Conservation (phyloP, 2,797 vertebrate genomes). For the Malurus splendens region DNA sequence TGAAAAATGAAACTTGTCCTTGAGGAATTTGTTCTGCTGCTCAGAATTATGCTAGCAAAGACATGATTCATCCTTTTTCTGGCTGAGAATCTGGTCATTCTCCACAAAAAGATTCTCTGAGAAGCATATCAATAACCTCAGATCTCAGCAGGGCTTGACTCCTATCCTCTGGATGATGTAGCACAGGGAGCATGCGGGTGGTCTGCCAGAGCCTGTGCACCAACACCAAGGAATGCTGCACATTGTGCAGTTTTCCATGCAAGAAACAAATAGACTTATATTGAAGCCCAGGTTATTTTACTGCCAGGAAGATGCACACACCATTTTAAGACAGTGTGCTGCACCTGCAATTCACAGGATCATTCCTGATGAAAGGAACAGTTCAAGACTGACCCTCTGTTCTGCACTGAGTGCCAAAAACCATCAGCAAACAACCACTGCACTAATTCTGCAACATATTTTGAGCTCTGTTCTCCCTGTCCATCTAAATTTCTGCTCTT, state of each 20-base stretch:
- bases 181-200: not conserved
- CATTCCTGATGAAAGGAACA: not conserved
- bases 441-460: not conserved
- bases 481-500: not conserved
- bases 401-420: not conserved
- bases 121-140: not conserved
- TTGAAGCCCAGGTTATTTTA: not conserved
- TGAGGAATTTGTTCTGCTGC: not conserved
- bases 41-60: not conserved
- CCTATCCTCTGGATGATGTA: not conserved
- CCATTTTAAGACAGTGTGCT: not conserved
- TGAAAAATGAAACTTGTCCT: conserved; percentile 9
- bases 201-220: not conserved
- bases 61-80: not conserved
- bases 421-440: not conserved
- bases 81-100: not conserved
- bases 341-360: not conserved
- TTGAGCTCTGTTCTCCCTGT: not conserved
- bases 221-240: not conserved
- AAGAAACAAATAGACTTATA: not conserved
- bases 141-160: not conserved
- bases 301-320: not conserved
- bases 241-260: not conserved
- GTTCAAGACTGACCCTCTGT: not conserved
- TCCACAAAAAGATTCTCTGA: not conserved